A percentile compares a stretch with the other conserved stretches of the same genome.
Conservation (phyloP, 2,888 invertebrate genomes). For the Coremacera marginata region DNA sequence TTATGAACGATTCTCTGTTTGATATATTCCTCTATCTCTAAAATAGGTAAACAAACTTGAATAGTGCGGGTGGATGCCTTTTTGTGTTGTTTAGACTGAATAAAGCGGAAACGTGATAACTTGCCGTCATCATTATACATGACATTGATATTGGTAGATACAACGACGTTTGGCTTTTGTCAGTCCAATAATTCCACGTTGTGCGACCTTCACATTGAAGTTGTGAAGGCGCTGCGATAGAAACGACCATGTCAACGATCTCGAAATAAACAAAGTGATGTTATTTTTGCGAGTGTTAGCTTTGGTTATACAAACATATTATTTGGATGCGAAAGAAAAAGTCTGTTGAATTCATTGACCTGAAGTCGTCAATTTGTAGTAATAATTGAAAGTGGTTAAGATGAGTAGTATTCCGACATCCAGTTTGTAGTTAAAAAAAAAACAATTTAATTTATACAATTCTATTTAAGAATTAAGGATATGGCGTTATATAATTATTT, state of each 20-base stretch:
- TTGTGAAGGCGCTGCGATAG: constrained; percentile 25
- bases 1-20: background rate
- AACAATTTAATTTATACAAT: too few species aligned
- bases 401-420: too few species aligned
- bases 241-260: background rate
- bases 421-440: too few species aligned
- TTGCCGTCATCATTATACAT: background rate
- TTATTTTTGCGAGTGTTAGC: background rate
- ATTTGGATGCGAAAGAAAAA: too few species aligned
- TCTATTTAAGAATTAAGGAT: too few species aligned
- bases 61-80: constrained; percentile 9
- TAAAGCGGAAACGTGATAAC: constrained; percentile 23
- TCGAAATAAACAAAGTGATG: background rate
- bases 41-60: background rate
- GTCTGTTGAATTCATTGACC: too few species aligned
- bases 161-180: background rate
- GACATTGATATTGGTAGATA: constrained; percentile 9
- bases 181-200: background rate
- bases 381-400: too few species aligned
- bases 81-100: background rate
- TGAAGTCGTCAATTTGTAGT: too few species aligned
- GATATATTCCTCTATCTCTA: background rate
- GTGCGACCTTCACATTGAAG: constrained; percentile 54
- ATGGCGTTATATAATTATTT: too few species aligned
- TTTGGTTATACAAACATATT: too few species aligned